A percentile compares a stretch with the other conserved stretches of the same genome.
phyloP scores from a whole-genome alignment of 2,888 invertebrate species.

The Sinodicranocentrus sp. region DNA sequence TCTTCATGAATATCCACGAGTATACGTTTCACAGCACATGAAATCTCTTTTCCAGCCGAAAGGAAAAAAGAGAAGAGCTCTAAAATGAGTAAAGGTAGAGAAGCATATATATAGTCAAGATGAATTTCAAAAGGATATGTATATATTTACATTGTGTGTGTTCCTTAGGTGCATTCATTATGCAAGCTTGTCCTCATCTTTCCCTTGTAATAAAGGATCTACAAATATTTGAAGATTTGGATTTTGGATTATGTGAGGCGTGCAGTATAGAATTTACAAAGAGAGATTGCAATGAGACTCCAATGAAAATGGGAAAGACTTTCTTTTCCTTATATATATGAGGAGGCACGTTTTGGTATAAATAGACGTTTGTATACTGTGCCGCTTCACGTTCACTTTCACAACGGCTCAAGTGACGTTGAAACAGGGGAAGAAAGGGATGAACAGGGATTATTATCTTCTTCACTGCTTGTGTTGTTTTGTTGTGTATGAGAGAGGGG shows the following conservation, averaged over 20 bases:
- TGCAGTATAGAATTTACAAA: conserved; percentile 47
- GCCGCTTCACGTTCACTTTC: conserved; percentile 4
- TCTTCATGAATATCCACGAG: conserved; percentile 24
- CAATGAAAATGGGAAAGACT: neutral
- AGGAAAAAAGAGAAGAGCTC: conserved; percentile 13
- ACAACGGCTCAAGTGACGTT: conserved; percentile 19
- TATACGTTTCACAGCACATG: conserved; percentile 19
- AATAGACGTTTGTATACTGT: neutral
- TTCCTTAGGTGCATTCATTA: conserved; percentile 28
- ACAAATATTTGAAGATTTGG: conserved; percentile 48
- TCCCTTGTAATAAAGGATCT: conserved; percentile 24
- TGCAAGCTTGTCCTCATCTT: neutral
- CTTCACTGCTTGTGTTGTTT: conserved; percentile 12
- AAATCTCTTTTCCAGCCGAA: conserved; percentile 31
- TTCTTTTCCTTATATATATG: neutral
- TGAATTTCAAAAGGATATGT: conserved; percentile 2
- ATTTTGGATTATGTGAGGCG: conserved; percentile 44
- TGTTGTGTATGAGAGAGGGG: neutral
- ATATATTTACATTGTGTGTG: neutral
- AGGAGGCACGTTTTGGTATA: conserved; percentile 3
- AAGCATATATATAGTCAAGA: neutral
- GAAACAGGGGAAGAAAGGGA: conserved; percentile 15
- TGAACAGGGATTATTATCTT: conserved; percentile 37
- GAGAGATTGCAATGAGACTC: conserved; percentile 25
- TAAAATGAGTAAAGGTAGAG: conserved; percentile 15